Conservation (phyloP, 92 coral and sea anemone genomes). For the Pocillopora meandrina region DNA sequence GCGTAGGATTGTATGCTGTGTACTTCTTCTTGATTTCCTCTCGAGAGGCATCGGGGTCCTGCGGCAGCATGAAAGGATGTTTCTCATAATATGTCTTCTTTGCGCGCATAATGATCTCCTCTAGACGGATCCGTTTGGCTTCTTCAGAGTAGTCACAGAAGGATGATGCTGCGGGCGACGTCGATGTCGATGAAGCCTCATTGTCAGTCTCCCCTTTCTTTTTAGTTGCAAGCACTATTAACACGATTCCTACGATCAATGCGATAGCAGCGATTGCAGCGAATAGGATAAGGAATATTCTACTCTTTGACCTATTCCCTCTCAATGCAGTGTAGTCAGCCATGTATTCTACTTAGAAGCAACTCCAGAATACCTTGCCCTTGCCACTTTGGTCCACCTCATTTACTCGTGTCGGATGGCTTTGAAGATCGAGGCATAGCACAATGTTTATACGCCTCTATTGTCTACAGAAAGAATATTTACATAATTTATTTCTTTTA, state of each 20-base stretch:
- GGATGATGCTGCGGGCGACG: neutral
- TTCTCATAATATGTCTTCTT: constrained; percentile 56
- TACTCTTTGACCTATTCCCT: neutral
- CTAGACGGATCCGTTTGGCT: constrained; percentile 68
- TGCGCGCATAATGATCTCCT: constrained; percentile 56
- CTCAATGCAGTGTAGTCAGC: neutral
- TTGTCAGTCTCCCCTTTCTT: neutral
- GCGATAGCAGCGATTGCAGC: constrained; percentile 41
- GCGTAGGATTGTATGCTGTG: constrained; percentile 77
- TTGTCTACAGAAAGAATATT: neutral
- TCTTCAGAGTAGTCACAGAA: constrained; percentile 71
- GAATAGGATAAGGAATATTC: neutral
- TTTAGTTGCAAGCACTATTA: constrained; percentile 62
- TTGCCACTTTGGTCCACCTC: too few species aligned
- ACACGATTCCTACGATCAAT: constrained; percentile 67
- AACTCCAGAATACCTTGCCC: too few species aligned
- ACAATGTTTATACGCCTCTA: too few species aligned
- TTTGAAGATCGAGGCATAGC: neutral
- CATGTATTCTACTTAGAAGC: neutral
- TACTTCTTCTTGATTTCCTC: constrained; percentile 55
- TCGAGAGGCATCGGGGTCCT: constrained; percentile 55
- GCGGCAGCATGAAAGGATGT: constrained; percentile 55
- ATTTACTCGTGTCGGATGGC: too few species aligned
- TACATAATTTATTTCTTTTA: neutral
- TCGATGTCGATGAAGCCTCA: too few species aligned